Percentiles rank a stretch among this genome's conserved stretches.
phyloP scores from a whole-genome alignment of 2,797 vertebrate species.

The Aeoliscus strigatus region DNA sequence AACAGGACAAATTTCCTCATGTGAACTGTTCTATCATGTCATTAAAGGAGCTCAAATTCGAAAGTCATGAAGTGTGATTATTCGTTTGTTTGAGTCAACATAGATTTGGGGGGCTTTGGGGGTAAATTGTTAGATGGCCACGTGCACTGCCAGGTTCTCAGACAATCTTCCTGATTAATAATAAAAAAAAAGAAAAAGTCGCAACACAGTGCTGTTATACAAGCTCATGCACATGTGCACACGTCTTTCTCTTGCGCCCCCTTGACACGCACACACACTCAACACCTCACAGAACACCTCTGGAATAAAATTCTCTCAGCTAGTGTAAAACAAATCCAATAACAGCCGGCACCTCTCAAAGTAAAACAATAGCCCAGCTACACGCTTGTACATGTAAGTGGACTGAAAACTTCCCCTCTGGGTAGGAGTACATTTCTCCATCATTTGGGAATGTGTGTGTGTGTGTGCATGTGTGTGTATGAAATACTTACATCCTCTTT shows the following conservation, averaged over 20 bases:
- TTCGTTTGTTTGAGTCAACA: too few relatives aligned
- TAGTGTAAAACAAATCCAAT: constrained; percentile 66
- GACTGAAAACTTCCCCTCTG: constrained; percentile 56
- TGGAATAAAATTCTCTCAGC: constrained; percentile 58
- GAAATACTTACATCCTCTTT: constrained; percentile 9
- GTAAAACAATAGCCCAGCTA: constrained; percentile 64
- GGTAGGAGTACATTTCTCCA: constrained; percentile 43
- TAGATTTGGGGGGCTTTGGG: too few relatives aligned
- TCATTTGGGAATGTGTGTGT: constrained; percentile 40
- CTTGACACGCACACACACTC: constrained; percentile 32
- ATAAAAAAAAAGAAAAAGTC: constrained; percentile 35
- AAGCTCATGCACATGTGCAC: constrained; percentile 1
- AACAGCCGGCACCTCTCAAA: constrained; percentile 63
- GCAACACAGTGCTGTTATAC: constrained; percentile 14
- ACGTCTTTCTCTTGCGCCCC: constrained; percentile 11
- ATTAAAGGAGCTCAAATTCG: too few relatives aligned
- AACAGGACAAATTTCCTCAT: constrained; percentile 40
- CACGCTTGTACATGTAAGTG: constrained; percentile 33
- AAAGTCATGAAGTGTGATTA: too few relatives aligned
- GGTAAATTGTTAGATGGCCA: constrained; percentile 9
- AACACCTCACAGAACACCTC: constrained; percentile 37
- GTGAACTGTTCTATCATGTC: background rate
- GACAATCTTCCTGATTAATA: constrained; percentile 46
- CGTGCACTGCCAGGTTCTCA: constrained; percentile 32
- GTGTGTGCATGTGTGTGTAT: constrained; percentile 9